Evolutionary conservation across 2,888 invertebrate genomes (phyloP).

Genomic region (Holacanthella duospinosa): DNA sequence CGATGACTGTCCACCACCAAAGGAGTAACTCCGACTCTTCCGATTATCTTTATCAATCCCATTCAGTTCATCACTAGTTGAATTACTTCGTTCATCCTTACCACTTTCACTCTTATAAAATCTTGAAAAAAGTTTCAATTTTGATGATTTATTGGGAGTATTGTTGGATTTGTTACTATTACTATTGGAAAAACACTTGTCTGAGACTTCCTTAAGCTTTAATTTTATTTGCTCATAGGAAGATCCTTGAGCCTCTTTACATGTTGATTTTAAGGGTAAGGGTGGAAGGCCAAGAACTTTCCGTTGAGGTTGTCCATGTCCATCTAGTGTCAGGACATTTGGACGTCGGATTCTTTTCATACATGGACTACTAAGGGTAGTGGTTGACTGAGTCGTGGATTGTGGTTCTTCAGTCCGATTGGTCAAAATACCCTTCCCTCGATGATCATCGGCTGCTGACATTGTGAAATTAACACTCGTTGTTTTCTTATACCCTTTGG

Average conservation of each 20-base stretch:
- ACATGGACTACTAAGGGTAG: conserved; percentile 28
- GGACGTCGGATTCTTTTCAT: conserved; percentile 30
- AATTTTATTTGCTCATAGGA: conserved; percentile 34
- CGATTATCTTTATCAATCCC: neutral
- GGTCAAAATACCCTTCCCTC: neutral
- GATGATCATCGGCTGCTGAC: neutral
- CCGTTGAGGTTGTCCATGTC: too few relatives aligned
- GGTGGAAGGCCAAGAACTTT: conserved; percentile 33
- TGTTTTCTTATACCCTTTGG: neutral
- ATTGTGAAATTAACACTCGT: neutral
- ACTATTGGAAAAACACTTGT: conserved; percentile 30
- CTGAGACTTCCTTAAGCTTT: conserved; percentile 35
- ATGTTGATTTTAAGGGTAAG: conserved; percentile 22
- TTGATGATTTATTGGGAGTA: conserved; percentile 2
- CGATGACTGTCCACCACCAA: conserved; percentile 58
- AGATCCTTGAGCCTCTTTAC: conserved; percentile 10
- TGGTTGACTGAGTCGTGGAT: neutral
- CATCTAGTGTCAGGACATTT: neutral
- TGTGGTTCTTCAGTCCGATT: neutral
- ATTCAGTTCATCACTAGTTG: conserved; percentile 13
- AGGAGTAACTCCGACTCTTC: conserved; percentile 58
- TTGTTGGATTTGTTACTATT: neutral
- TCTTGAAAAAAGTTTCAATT: conserved; percentile 12
- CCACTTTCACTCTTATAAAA: conserved; percentile 9
- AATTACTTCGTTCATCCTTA: conserved; percentile 14